A percentile compares a stretch with the other conserved stretches of the same genome.
Conservation (phyloP, 2,113 vertebrate genomes). For the Tetrao urogallus region DNA sequence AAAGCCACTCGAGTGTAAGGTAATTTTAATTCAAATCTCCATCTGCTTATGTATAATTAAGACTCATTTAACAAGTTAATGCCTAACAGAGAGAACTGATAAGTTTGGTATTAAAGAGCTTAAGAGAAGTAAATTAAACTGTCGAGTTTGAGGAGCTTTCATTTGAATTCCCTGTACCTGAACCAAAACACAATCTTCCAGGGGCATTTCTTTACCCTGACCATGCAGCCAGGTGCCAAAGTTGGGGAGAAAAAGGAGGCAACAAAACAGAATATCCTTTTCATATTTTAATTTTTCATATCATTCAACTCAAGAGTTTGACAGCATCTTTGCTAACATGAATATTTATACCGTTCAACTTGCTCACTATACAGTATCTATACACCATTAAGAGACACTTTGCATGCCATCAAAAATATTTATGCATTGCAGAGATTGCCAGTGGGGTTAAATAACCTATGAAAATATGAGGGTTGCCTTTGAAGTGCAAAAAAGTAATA, state of each 20-base stretch:
- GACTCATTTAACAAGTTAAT: conserved; percentile 92
- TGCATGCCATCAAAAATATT: conserved; percentile 71
- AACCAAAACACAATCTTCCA: conserved; percentile 71
- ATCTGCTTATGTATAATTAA: conserved; percentile 92
- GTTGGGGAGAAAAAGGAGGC: background rate
- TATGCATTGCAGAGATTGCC: conserved; percentile 70
- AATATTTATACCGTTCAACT: conserved; percentile 76
- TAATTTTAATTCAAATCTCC: conserved; percentile 95
- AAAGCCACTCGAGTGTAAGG: conserved; percentile 89
- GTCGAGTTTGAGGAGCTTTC: conserved; percentile 78
- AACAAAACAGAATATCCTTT: background rate
- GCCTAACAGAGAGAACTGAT: conserved; percentile 85
- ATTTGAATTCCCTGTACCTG: conserved; percentile 79
- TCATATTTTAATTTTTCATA: conserved; percentile 73
- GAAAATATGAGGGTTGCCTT: conserved; percentile 70
- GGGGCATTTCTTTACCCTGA: conserved; percentile 65
- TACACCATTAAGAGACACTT: conserved; percentile 62
- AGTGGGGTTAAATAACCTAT: conserved; percentile 71
- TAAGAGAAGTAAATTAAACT: conserved; percentile 85
- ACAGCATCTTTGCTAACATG: conserved; percentile 70
- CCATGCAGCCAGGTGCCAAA: conserved; percentile 36
- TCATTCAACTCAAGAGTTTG: conserved; percentile 31
- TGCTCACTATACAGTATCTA: conserved; percentile 47
- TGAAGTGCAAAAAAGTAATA: conserved; percentile 64
- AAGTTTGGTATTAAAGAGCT: conserved; percentile 83